Conservation (phyloP, 2,797 vertebrate genomes). For the Pterois miles region DNA sequence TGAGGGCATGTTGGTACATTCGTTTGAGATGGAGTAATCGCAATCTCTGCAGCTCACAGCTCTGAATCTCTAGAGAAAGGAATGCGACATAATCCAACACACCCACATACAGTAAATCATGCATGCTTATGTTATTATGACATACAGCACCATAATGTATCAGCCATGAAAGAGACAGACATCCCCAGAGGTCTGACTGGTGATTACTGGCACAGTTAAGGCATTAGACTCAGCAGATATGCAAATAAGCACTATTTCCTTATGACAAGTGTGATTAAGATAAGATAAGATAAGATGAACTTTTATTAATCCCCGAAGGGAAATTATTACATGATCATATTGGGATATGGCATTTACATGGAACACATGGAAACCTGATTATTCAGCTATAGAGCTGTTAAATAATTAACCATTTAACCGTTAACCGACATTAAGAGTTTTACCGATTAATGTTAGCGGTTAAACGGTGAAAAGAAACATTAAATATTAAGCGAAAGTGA, state of each 20-base stretch:
- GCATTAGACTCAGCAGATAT: constrained; percentile 4
- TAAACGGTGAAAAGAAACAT: too few relatives aligned
- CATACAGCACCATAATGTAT: constrained; percentile 8
- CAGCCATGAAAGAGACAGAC: neutral
- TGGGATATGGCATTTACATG: neutral
- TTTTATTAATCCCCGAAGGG: too few relatives aligned
- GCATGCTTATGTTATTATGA: neutral
- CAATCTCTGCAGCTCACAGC: constrained; percentile 15
- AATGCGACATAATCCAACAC: constrained; percentile 9
- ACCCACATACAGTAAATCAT: neutral
- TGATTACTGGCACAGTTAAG: constrained; percentile 13
- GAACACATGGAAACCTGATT: neutral
- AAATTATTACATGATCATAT: neutral
- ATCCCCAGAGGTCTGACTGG: constrained; percentile 6
- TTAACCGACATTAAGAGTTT: too few relatives aligned
- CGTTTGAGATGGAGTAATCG: constrained; percentile 32
- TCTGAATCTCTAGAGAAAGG: neutral
- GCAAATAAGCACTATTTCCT: constrained; percentile 4
- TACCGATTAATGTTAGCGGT: too few relatives aligned
- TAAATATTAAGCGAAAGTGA: too few relatives aligned
- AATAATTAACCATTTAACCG: too few relatives aligned
- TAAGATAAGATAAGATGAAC: too few relatives aligned
- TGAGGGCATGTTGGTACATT: constrained; percentile 34
- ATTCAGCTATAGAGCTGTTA: too few relatives aligned
- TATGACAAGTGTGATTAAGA: too few relatives aligned